Base-by-base conservation (phyloP, 2,888 invertebrate genomes). In the Tinea pellionella region DNA sequence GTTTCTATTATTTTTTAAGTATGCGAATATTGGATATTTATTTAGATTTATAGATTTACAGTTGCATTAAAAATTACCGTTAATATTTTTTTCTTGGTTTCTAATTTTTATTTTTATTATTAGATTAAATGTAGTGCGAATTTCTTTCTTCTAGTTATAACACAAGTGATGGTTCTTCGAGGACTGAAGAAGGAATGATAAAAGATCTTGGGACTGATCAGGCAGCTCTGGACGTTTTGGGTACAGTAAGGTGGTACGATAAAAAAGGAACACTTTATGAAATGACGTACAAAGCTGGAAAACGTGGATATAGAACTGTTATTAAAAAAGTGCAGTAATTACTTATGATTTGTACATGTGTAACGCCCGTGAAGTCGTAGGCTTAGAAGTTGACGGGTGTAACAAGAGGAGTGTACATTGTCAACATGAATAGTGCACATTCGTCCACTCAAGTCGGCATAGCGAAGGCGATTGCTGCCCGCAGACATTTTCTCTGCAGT, bases 201-300 rank as follows among this genome's bases (percentile, higher is more conserved):
- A 63, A 74, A 30, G 75, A 82, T 61, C 74, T 71, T 1, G 87
- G 83, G 0, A 82, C 80, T 1, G 73, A 78, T 7, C 76, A 85
- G 8, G 77, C 75, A 0, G 78, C 85, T 0, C 68, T 88, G 0
- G 75, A 81, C 19, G 86, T 88, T 1, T 69, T 77, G 0, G 88
- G 88, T 0, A 74, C 83, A 1, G 86, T 86, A 0, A 80, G 87
- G 41, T 88, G 87, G 87, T 84, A 81, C 66, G 78, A 88, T 63
- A 70, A 75, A 59, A 80, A 83, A 24, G 88, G 88, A n/a, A 77
- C 79, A 32, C 77, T 84, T 18, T 88, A 81, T 65, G 80, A 88
- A 69, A 88, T 88, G 88, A 76, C 78, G 0, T 88, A 88, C 69
- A 88, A 87, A 65, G 88, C 88, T 0, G 88, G 87, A 60, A 88